These are phyloP conservation scores for Eumerus sabulonum DNA, from an alignment of 2,888 invertebrate genomes.

Conservation along the genomic window DNA sequence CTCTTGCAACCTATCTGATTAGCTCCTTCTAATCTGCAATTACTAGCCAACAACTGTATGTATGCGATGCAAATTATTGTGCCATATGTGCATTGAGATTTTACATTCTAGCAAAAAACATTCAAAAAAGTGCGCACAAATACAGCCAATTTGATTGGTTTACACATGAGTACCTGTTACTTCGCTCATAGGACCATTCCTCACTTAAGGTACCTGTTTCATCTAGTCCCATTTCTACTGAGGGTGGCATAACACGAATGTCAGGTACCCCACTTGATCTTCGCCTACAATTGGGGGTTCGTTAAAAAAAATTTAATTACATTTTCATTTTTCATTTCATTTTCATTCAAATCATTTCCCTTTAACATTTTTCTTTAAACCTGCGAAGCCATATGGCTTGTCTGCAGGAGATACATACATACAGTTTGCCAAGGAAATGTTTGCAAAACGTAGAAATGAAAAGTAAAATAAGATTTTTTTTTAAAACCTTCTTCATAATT, in stretches of 20 bases:
- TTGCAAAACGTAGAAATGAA: too few species aligned
- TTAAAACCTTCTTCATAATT: too few species aligned
- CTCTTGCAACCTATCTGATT: background rate
- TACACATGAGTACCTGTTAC: conserved; percentile 77
- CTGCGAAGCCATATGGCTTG: too few species aligned
- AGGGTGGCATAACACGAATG: conserved; percentile 90
- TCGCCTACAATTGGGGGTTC: conserved; percentile 78
- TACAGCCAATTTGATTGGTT: conserved; percentile 16
- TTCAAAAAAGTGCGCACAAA: conserved; percentile 23
- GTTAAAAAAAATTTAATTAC: too few species aligned
- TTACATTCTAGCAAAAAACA: background rate
- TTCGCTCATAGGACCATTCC: conserved; percentile 77
- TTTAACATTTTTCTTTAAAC: too few species aligned
- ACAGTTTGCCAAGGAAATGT: too few species aligned
- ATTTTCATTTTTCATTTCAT: too few species aligned
- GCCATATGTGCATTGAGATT: too few species aligned
- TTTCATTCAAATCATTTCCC: too few species aligned
- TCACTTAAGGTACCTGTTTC: conserved; percentile 76
- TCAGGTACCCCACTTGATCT: conserved; percentile 85
- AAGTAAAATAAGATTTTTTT: too few species aligned
- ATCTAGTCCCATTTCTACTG: conserved; percentile 89
- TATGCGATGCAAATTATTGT: too few species aligned
- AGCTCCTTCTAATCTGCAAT: background rate
- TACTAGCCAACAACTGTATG: background rate
- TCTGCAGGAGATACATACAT: too few species aligned